Evolutionary conservation across 1,140 invertebrate species (phyloP), one percentile per base, ranked within the genome.

Genomic region (Drosophila pachea): DNA sequence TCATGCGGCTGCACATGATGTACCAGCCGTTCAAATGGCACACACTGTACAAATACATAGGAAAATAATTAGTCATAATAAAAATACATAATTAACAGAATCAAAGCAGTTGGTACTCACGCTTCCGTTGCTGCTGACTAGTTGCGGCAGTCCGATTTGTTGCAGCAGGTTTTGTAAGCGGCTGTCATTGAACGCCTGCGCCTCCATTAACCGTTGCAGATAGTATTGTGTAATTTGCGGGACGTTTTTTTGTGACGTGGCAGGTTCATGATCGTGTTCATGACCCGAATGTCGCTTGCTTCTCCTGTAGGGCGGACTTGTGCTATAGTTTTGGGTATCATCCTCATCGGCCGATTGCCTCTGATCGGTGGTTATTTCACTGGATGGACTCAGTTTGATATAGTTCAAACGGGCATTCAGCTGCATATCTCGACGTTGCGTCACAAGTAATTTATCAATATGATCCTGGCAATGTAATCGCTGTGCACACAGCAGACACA

Each of bases 401-500:
- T 63, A 72, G 48, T 76, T 70, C 68, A 88, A 73, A 52, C 75
- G 76, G 7, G 75, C 78, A 66, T 88, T 86, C 5, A 88, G 54
- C 47, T 52, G 48, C 40, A 64, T 76, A 22, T 74, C 61, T 6
- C 45, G 71, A 35, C 77, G 72, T 42, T 53, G 81, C 43, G 56
- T 70, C 36, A 7, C 47, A 60, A 58, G 42, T 58, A 81, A 36
- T 14, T 68, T 69, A 7, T 53, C 77, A 14, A 90, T 91, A 88
- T 91, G 94, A 78, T 91, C 93, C 33, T 91, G 92, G 78, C 94
- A 95, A 2, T 93, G 92, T 42, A 91, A 92, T 67, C 94, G 94
- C 43, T 94, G 92, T 8, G 94, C 94, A 83, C 94, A 95, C 4
- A 95, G 88, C 38, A 95, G 91, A 87, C 94, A 95, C 74, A 95